Evolutionary conservation across 2,797 vertebrate genomes (phyloP), one percentile per base, ranked within the genome.

Genomic region (Scarus forsteni): DNA sequence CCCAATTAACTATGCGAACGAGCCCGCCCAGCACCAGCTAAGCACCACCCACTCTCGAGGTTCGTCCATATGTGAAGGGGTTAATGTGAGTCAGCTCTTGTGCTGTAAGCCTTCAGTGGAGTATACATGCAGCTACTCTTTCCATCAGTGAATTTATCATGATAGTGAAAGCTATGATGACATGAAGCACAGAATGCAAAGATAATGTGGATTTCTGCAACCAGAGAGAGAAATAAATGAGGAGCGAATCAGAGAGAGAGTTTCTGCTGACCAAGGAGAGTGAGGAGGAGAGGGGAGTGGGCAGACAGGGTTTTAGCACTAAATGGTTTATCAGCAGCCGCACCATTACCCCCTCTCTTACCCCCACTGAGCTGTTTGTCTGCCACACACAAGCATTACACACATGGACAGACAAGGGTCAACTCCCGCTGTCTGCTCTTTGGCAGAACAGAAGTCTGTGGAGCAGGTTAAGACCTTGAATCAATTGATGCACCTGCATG

Each of bases 1-100:
- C 84, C 85, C 83, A 91, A 76, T 93, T 92, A 92, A 77, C 81
- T 56, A 53, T 0, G 52, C 80, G 81, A 76, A 75, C 79, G 70
- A 82, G 64, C 49, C 68, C 64, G 75, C 75, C 59, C 73, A 75
- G 84, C 73, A 54, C 66, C 76, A 66, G 68, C 68, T 48, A 34
- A 63, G 77, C 79, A 19, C 64, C 38, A 11, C 8, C 46, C n/a
- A n/a, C 18, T 51, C 16, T 60, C 35, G 10, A 15, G 12, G 18
- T 40, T 53, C 54, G 45, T 51, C 7, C 15, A 39, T 42, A 35
- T 36, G 27, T 19, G 27, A 35, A 43, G 52, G n/a, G 16, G 38
- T n/a, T 46, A 66, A 59, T 55, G 59, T 52, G 44, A 76, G 66
- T 73, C 55, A 34, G 55, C 51, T 52, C 6, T n/a, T 70, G 52